Conservation (phyloP, 2,888 invertebrate species). For the Nemoura dubitans region DNA sequence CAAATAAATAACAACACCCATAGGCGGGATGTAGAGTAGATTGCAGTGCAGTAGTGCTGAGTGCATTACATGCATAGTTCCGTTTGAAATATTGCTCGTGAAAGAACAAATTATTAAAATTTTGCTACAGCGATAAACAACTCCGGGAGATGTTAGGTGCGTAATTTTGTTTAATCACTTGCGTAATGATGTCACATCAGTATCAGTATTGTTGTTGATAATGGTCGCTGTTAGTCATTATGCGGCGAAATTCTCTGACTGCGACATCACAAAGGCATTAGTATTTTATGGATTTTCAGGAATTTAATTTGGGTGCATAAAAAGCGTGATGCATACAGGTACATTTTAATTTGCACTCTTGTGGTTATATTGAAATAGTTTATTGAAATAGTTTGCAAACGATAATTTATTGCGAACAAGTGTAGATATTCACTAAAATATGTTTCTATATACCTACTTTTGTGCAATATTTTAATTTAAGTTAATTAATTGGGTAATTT, state of each 20-base stretch:
- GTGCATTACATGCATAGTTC: too few relatives aligned
- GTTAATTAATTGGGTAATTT: too few relatives aligned
- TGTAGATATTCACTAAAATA: too few relatives aligned
- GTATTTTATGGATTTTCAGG: constrained; percentile 12
- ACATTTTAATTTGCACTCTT: neutral
- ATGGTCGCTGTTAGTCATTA: neutral
- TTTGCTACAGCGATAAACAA: neutral
- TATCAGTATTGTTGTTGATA: neutral
- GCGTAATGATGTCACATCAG: constrained; percentile 2
- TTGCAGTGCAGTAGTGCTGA: too few relatives aligned
- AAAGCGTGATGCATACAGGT: neutral
- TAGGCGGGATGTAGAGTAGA: too few relatives aligned
- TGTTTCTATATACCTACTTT: too few relatives aligned
- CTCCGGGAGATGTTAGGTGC: neutral
- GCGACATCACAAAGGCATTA: neutral
- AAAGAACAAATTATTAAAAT: neutral
- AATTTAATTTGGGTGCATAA: neutral
- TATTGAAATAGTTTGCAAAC: neutral
- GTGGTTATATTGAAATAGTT: neutral
- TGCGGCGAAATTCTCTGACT: neutral
- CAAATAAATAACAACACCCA: too few relatives aligned
- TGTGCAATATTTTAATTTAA: too few relatives aligned
- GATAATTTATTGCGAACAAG: too few relatives aligned
- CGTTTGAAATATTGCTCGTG: neutral
- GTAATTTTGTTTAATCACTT: neutral